These are phyloP conservation scores for Petrocephalus zakoni DNA, from an alignment of 2,113 vertebrate species.

Conservation along the genomic window DNA sequence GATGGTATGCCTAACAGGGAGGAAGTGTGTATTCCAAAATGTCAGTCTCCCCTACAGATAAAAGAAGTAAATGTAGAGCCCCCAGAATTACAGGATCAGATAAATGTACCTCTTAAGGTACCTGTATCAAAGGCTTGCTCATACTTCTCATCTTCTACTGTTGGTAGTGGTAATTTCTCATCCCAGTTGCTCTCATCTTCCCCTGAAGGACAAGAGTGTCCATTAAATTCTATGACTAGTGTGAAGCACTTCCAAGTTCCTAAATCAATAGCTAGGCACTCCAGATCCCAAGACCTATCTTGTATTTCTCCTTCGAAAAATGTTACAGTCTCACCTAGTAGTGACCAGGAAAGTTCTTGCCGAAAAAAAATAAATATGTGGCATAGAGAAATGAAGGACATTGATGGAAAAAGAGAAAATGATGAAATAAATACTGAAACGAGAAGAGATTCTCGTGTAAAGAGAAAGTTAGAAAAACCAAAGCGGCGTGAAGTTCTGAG, in stretches of 20 bases:
- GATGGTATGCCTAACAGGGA: not conserved
- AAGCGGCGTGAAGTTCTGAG: not conserved
- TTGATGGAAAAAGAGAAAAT: not conserved
- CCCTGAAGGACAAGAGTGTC: conserved; percentile 27
- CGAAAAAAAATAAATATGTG: not conserved
- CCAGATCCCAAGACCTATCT: not conserved
- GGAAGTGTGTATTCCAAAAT: conserved; percentile 35
- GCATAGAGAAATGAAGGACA: not conserved
- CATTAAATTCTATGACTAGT: conserved; percentile 20
- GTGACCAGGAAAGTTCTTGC: not conserved
- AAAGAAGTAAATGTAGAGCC: conserved; percentile 8
- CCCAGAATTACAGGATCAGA: not conserved
- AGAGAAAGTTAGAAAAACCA: not conserved
- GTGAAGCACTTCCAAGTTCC: not conserved
- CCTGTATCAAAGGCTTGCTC: not conserved
- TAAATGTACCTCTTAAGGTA: not conserved
- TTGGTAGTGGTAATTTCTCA: not conserved
- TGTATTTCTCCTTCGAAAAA: not conserved
- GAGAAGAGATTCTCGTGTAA: not conserved
- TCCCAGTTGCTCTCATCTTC: conserved; percentile 36
- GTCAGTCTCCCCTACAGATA: conserved; percentile 49
- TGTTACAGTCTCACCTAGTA: not conserved
- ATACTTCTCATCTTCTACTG: not conserved
- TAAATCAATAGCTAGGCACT: not conserved
- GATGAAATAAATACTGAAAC: not conserved